phyloP scores from a whole-genome alignment of 2,797 vertebrate species.

The Enteromius radiatus region DNA sequence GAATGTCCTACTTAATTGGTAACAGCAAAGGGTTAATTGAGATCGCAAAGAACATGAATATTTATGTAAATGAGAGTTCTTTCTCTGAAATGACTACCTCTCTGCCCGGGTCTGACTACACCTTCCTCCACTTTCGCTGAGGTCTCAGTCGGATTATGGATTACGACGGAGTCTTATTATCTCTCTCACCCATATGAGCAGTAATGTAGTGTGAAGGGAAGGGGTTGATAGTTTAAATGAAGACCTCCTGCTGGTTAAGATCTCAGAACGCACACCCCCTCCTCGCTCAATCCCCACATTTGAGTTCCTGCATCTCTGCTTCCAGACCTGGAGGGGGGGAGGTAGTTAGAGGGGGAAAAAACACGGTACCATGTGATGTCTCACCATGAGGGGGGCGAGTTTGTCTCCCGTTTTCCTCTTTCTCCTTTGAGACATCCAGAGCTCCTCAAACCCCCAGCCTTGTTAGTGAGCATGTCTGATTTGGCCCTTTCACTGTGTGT shows the following conservation, averaged over 20 bases:
- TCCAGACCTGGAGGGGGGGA: slow-evolving; percentile 29
- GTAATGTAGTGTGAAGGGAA: slow-evolving; percentile 46
- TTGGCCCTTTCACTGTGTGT: slow-evolving; percentile 33
- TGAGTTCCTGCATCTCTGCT: slow-evolving; percentile 58
- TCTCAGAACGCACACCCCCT: slow-evolving; percentile 29
- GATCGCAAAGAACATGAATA: slow-evolving; percentile 3
- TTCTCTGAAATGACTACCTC: slow-evolving; percentile 5
- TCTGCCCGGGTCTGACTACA: slow-evolving; percentile 13
- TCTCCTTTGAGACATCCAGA: slow-evolving; percentile 68
- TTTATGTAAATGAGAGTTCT: neutral
- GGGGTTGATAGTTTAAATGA: slow-evolving; percentile 32
- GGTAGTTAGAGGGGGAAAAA: neutral
- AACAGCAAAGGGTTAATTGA: neutral
- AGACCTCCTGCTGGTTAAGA: slow-evolving; percentile 37
- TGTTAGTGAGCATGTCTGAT: slow-evolving; percentile 55
- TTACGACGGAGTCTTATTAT: slow-evolving; percentile 46
- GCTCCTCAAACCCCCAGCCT: slow-evolving; percentile 61
- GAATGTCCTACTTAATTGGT: neutral
- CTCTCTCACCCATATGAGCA: slow-evolving; percentile 50
- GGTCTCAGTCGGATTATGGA: slow-evolving; percentile 54
- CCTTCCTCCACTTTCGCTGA: slow-evolving; percentile 32
- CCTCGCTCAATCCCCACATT: slow-evolving; percentile 22
- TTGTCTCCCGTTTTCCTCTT: slow-evolving; percentile 63
- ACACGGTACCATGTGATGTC: slow-evolving; percentile 56
- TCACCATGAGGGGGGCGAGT: slow-evolving; percentile 60